Conservation (phyloP, 2,797 vertebrate species). For the Aplochiton taeniatus region DNA sequence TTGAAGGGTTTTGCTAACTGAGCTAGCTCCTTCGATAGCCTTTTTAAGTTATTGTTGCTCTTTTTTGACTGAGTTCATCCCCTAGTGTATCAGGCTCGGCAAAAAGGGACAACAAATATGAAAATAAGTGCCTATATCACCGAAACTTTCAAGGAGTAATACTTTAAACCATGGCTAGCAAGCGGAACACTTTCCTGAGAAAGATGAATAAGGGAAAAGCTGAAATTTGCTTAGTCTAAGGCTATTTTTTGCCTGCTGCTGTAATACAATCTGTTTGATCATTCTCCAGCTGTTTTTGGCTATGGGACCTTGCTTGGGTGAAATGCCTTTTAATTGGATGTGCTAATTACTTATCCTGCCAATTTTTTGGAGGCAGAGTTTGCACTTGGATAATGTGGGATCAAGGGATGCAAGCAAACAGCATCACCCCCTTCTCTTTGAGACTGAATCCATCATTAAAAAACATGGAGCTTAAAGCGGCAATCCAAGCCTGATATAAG, state of each 20-base stretch:
- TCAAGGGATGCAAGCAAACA: constrained; percentile 23
- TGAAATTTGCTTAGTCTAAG: constrained; percentile 16
- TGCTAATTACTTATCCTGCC: constrained; percentile 43
- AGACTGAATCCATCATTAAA: not conserved
- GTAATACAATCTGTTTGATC: constrained; percentile 35
- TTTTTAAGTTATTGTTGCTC: constrained; percentile 52
- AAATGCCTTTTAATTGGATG: constrained; percentile 38
- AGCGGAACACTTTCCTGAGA: constrained; percentile 22
- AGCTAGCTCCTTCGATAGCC: constrained; percentile 61
- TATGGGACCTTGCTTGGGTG: constrained; percentile 22
- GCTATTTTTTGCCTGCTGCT: constrained; percentile 15
- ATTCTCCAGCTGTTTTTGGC: constrained; percentile 31
- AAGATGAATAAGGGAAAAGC: not conserved
- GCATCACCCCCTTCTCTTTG: constrained; percentile 28
- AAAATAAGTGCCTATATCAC: not conserved
- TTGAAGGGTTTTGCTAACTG: constrained; percentile 58
- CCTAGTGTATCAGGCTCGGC: not conserved
- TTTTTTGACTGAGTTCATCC: constrained; percentile 49
- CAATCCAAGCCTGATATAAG: too few species aligned
- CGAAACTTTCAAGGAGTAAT: not conserved
- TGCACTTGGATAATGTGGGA: constrained; percentile 18
- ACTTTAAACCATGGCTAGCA: not conserved
- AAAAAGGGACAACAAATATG: too few species aligned
- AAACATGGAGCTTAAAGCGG: too few species aligned
- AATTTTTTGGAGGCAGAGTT: constrained; percentile 28